Conservation (phyloP, 2,888 invertebrate genomes). For the Tanypteryx hageni region DNA sequence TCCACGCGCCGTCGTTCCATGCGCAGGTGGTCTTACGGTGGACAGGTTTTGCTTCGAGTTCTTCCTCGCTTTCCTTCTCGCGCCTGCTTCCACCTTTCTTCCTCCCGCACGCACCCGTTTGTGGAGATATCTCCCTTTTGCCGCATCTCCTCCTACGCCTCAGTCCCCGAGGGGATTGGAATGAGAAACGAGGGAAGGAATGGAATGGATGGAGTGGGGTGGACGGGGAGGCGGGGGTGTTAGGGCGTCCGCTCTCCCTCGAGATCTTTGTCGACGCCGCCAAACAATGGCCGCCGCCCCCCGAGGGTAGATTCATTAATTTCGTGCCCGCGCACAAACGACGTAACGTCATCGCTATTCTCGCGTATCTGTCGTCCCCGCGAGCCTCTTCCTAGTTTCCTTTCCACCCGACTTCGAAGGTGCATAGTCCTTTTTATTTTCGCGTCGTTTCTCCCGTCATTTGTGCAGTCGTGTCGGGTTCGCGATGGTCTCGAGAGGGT, state of each 20-base stretch:
- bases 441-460: not conserved
- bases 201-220: not conserved
- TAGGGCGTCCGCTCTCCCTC: no score
- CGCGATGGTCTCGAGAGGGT: not conserved
- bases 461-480: not conserved
- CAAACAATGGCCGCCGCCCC: conserved; percentile 35
- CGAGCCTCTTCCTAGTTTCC: not conserved
- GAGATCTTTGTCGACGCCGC: conserved; percentile 37
- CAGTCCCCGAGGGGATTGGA: not conserved
- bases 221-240: no score
- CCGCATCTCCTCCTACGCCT: not conserved
- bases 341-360: not conserved
- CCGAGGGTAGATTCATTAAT: conserved; percentile 25
- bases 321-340: not conserved
- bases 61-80: not conserved
- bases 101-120: no score
- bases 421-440: not conserved
- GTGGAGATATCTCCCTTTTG: not conserved
- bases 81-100: no score
- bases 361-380: not conserved
- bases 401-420: not conserved
- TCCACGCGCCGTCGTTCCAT: not conserved
- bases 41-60: not conserved
- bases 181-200: not conserved
- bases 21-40: not conserved